These are phyloP conservation scores for Sebastes matsubarae DNA, from an alignment of 2,797 vertebrate species.

Conservation along the genomic window DNA sequence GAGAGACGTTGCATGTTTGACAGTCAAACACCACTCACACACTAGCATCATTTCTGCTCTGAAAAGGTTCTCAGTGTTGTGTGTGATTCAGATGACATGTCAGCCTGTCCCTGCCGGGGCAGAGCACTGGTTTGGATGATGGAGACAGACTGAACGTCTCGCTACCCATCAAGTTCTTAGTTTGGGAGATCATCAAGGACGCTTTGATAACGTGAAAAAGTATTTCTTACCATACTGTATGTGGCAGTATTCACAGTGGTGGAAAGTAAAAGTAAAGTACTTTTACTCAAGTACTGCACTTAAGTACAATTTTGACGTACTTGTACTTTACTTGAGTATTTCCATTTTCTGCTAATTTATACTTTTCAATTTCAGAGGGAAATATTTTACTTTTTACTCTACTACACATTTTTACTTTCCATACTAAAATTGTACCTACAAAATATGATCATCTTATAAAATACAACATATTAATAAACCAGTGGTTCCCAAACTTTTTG, in stretches of 20 bases:
- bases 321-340: background rate
- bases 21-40: background rate
- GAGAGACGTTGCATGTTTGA: background rate
- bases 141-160: conserved; percentile 6
- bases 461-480: too few species aligned
- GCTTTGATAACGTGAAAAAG: background rate
- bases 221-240: background rate
- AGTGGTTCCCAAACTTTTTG: background rate
- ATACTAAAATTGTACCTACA: too few species aligned
- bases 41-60: background rate
- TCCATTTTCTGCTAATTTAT: background rate
- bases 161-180: background rate
- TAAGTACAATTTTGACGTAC: background rate
- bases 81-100: conserved; percentile 13
- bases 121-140: conserved; percentile 52
- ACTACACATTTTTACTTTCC: background rate
- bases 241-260: background rate
- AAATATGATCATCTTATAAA: background rate
- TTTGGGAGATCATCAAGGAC: background rate
- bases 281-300: background rate
- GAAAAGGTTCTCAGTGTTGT: background rate
- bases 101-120: conserved; percentile 13
- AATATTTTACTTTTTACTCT: background rate
- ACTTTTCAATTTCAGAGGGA: background rate
- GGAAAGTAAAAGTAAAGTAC: background rate